Percentiles rank a stretch among this genome's conserved stretches.
phyloP scores from a whole-genome alignment of 1,140 invertebrate species.

The Cephus cinctus region DNA sequence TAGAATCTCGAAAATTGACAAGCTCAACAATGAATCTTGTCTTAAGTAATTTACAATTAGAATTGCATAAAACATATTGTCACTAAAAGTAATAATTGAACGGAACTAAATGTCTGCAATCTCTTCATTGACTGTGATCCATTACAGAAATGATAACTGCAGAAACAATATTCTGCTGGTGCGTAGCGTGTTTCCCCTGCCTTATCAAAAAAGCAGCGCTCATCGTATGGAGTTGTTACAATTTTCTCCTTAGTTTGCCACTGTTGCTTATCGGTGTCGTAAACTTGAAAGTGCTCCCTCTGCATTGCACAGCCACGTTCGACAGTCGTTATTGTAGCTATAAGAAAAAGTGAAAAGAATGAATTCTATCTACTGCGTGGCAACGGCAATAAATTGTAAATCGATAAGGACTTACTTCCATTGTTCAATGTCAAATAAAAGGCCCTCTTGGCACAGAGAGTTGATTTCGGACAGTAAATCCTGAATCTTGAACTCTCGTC shows the following conservation, averaged over 20 bases:
- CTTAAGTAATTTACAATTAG: not conserved
- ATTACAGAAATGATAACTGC: constrained; percentile 67
- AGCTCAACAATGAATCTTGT: too few species aligned
- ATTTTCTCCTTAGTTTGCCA: constrained; percentile 65
- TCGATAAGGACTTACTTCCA: constrained; percentile 57
- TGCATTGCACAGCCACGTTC: constrained; percentile 73
- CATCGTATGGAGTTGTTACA: constrained; percentile 62
- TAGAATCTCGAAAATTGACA: too few species aligned
- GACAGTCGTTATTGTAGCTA: constrained; percentile 62
- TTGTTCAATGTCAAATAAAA: constrained; percentile 62
- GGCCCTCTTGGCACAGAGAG: constrained; percentile 76
- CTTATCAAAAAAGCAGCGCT: constrained; percentile 65
- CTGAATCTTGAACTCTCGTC: constrained; percentile 66
- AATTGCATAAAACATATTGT: constrained; percentile 2
- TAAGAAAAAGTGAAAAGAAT: constrained; percentile 29
- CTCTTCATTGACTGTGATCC: constrained; percentile 4
- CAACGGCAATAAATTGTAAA: constrained; percentile 9
- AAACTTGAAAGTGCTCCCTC: constrained; percentile 59
- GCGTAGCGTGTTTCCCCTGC: constrained; percentile 61
- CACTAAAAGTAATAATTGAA: constrained; percentile 1
- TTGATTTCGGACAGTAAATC: constrained; percentile 74
- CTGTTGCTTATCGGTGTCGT: constrained; percentile 56
- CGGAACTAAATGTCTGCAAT: constrained; percentile 1
- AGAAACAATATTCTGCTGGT: constrained; percentile 66
- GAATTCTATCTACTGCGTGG: not conserved